Base-by-base conservation (phyloP, 2,888 invertebrate genomes). In the Eucera pruinosa region DNA sequence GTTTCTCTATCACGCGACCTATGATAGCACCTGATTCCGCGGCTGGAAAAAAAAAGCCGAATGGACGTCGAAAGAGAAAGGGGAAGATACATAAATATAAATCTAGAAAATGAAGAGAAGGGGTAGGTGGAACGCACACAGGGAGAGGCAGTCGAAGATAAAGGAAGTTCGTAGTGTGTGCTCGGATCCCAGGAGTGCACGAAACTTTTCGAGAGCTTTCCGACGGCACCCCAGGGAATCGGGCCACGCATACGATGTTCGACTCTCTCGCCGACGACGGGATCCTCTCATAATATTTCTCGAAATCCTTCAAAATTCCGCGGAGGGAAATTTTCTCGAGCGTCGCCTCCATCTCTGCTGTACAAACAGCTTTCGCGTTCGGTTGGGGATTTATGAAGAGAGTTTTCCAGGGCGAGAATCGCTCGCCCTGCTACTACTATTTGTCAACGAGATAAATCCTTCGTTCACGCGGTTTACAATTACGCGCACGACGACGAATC, bases 81-180 rank as follows among this genome's bases (percentile, higher is more conserved):
- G 68, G 57, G 69, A 71, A 39, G 82, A 82, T 82, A 79, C 77
- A 71, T 84, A 83, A 82, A 82, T 85, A 87, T 85, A 80, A 87
- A 87, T 81, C 79, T 30, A 48, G 54, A 47, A 71, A 78, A 68
- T 64, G 71, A 71, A 47, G 50, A 62, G 36, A 43, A 41, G 33
- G 47, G 55, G 25, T 7, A 52, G n/a, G 47, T 13, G 39, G 1
- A n/a, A n/a, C n/a, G 50, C 36, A 43, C 6, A 48, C 45, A 48
- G 43, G 27, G 9, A 6, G 36, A 36, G 11, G 36, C 25, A 52
- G 64, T 30, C 54, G 75, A 65, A 77, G 77, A 78, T 73, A 66
- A 67, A 70, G 50, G 66, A 78, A 69, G 55, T 76, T 70, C 62
- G 54, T 60, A 41, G 62, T 45, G 72, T 67, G 65, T 48, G 69